These are phyloP conservation scores for Lophius americanus DNA, from an alignment of 2,797 vertebrate species.

Conservation along the genomic window DNA sequence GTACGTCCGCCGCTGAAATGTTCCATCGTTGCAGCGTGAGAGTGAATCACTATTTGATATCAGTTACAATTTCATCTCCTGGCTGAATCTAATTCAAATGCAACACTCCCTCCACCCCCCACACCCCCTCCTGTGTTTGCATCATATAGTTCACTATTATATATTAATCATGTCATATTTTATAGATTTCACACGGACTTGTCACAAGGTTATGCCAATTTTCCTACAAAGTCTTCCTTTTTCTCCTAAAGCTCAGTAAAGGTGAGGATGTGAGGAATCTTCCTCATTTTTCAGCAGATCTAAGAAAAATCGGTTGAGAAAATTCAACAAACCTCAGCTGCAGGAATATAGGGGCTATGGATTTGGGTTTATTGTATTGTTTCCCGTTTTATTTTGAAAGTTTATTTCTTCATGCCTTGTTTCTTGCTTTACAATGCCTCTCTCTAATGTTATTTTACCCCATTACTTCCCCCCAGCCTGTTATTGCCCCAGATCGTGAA, in stretches of 20 bases:
- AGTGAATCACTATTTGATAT: slow-evolving; percentile 43
- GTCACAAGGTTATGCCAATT: slow-evolving; percentile 63
- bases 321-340: too few relatives aligned
- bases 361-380: too few relatives aligned
- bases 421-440: too few relatives aligned
- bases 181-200: slow-evolving; percentile 59
- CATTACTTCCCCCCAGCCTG: too few relatives aligned
- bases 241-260: slow-evolving; percentile 43
- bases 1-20: slow-evolving; percentile 52
- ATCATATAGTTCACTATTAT: slow-evolving; percentile 61
- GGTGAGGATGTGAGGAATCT: slow-evolving; percentile 53
- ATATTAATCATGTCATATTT: slow-evolving; percentile 77
- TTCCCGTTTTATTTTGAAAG: too few relatives aligned
- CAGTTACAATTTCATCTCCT: slow-evolving; percentile 47
- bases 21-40: slow-evolving; percentile 51
- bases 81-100: slow-evolving; percentile 63
- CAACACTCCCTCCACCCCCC: slow-evolving; percentile 12
- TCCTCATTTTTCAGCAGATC: slow-evolving; percentile 21
- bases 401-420: too few relatives aligned
- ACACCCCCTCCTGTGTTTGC: slow-evolving; percentile 17
- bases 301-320: too few relatives aligned
- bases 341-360: too few relatives aligned
- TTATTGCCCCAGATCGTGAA: too few relatives aligned
- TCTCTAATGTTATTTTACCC: too few relatives aligned
- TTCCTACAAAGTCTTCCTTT: slow-evolving; percentile 54